phyloP scores from a whole-genome alignment of 1,140 invertebrate species.

The Helicoverpa armigera region DNA sequence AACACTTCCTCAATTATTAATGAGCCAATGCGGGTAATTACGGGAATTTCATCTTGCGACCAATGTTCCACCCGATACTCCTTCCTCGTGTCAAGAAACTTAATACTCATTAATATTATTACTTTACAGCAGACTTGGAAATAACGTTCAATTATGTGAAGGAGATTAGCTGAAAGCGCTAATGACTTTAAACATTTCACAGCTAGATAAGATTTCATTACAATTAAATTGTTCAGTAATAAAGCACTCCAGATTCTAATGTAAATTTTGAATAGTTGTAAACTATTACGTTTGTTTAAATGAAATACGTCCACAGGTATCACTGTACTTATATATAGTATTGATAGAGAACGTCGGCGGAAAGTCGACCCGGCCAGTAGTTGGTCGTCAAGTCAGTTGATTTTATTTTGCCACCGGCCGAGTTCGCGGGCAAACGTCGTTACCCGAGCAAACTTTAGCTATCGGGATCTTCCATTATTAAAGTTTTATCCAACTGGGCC shows the following conservation, averaged over 20 bases:
- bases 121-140: not conserved
- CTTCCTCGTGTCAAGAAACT: conserved; percentile 1
- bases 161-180: not conserved
- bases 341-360: conserved; percentile 26
- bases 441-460: conserved; percentile 69
- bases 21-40: not conserved
- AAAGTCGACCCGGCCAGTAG: conserved; percentile 42
- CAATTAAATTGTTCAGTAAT: not conserved
- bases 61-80: not conserved
- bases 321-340: not conserved
- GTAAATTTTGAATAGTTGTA: no score
- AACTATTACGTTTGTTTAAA: no score
- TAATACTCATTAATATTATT: conserved; percentile 23
- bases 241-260: not conserved
- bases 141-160: conserved; percentile 8
- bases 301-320: not conserved
- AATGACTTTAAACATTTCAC: conserved; percentile 3
- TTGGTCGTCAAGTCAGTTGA: conserved; percentile 57
- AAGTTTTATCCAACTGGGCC: conserved; percentile 74
- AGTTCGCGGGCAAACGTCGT: conserved; percentile 69
- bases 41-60: not conserved
- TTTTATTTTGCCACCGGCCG: conserved; percentile 63
- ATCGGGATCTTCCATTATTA: conserved; percentile 76
- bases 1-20: not conserved
- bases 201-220: conserved; percentile 10